phyloP scores from a whole-genome alignment of 1,140 invertebrate genomes.

The Eubasilissa regina region DNA sequence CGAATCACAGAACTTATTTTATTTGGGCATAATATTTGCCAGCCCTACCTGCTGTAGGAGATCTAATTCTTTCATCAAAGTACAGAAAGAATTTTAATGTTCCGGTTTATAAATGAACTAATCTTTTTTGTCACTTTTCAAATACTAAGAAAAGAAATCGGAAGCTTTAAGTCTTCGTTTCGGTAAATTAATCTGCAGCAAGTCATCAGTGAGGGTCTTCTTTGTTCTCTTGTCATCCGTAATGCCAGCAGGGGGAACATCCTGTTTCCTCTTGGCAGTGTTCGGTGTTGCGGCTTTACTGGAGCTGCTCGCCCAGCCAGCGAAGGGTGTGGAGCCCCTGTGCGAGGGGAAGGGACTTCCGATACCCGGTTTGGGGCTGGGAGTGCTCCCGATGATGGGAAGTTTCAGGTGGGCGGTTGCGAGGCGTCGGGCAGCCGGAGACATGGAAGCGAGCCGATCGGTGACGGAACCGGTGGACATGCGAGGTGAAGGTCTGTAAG shows the following conservation, averaged over 20 bases:
- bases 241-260: neutral
- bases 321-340: constrained; percentile 53
- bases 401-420: constrained; percentile 74
- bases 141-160: constrained; percentile 73
- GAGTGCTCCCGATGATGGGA: constrained; percentile 64
- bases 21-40: too few species aligned
- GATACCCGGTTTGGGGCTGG: constrained; percentile 62
- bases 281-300: constrained; percentile 57
- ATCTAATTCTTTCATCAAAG: too few species aligned
- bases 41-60: too few species aligned
- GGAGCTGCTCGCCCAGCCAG: constrained; percentile 57
- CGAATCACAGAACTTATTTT: too few species aligned
- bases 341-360: constrained; percentile 65
- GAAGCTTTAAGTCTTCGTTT: constrained; percentile 75
- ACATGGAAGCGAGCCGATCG: constrained; percentile 91
- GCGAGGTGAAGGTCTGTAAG: constrained; percentile 71
- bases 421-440: constrained; percentile 91
- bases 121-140: too few species aligned
- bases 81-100: too few species aligned
- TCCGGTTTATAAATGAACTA: too few species aligned
- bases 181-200: constrained; percentile 82
- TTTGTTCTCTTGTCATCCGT: constrained; percentile 60
- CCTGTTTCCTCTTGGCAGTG: constrained; percentile 61
- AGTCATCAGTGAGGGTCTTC: constrained; percentile 81
- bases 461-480: constrained; percentile 75